Evolutionary conservation across 2,888 invertebrate genomes (phyloP).

Genomic region (Neria commutata): DNA sequence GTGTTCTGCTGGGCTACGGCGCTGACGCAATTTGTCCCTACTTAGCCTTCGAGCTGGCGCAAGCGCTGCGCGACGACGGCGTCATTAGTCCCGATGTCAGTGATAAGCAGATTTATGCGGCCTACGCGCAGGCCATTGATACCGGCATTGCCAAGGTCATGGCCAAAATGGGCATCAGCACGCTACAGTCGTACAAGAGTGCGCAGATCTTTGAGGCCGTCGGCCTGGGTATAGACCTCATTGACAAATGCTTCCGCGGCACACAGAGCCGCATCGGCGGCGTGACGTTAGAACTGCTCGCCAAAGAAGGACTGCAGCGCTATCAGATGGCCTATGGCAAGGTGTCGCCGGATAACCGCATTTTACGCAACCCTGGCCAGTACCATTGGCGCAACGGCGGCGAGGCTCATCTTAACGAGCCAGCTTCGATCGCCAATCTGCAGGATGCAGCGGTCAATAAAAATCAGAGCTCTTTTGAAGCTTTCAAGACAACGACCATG

Average conservation of each 20-base stretch:
- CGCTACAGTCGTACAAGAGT: slow-evolving; percentile 97
- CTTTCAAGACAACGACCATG: slow-evolving; percentile 84
- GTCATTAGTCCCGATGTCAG: slow-evolving; percentile 77
- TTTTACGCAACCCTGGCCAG: slow-evolving; percentile 84
- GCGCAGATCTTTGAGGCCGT: slow-evolving; percentile 99
- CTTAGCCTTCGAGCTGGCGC: slow-evolving; percentile 91
- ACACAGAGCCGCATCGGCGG: slow-evolving; percentile 80
- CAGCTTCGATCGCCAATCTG: slow-evolving; percentile 72
- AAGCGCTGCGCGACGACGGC: slow-evolving; percentile 83
- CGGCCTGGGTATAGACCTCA: slow-evolving; percentile 88
- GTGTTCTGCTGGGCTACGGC: slow-evolving; percentile 92
- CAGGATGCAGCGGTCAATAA: slow-evolving; percentile 89
- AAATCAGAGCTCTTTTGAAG: slow-evolving; percentile 81
- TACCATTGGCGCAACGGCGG: slow-evolving; percentile 98
- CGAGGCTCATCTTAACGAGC: slow-evolving; percentile 98
- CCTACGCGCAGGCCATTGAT: slow-evolving; percentile 90
- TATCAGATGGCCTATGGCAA: slow-evolving; percentile 75
- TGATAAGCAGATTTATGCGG: slow-evolving; percentile 81
- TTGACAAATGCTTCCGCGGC: slow-evolving; percentile 90
- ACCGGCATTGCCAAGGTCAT: slow-evolving; percentile 91
- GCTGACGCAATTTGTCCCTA: slow-evolving; percentile 98
- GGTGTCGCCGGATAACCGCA: slow-evolving; percentile 69
- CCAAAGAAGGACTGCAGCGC: slow-evolving; percentile 82
- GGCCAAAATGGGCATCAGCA: slow-evolving; percentile 99
- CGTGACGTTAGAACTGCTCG: slow-evolving; percentile 86